Base-by-base conservation (phyloP, 30 jellyfish, hydroid and myxozoan species). In the Catostylus mosaicus region DNA sequence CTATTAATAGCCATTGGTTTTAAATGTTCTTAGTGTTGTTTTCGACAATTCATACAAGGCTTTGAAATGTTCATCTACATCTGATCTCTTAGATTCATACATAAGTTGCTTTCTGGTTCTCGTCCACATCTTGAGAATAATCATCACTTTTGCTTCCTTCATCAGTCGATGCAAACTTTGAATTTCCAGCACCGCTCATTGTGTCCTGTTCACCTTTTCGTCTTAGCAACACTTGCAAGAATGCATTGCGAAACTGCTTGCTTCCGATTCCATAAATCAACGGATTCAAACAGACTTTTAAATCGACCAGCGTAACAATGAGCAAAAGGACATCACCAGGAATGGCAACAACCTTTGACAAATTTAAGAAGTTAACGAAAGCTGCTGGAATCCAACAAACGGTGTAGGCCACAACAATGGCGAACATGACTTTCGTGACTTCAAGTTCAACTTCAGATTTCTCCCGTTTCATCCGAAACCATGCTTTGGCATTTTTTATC, bases 361-460 rank as follows among this genome's bases (percentile, higher is more conserved):
- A 37, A 56, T 77, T 72, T 38, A 82, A 46, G 18, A 92, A 67
- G 45, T 80, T 92, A 1, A 92, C 87, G 3, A 86, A 27, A 24
- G 83, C 83, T 27, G 98, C 98, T 0, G 98, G 98, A 29, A 85
- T 38, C 98, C 98, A 92, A 61, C 96, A 92, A 8, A 81, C 83
- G 67, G 65, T 33, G 50, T 85, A 92, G 54, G 89, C 95, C 52
- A 92, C 77, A 40, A 92, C 86, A 33, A 86, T 86, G 1, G 90
- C 93, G 63, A 92, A 84, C 98, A 92, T 92, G 20, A 92, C 85
- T 70, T 37, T 65, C 12, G 98, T 92, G 67, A 92, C 88, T 56
- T 92, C 91, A 16, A 64, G 43, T 72, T 91, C 98, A 27, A 74
- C 89, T 19, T 82, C 86, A 37, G 97, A 75, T 34, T 48, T 40